These are phyloP conservation scores for Lepidurus arcticus DNA, from an alignment of 1,140 invertebrate genomes.

Conservation along the genomic window DNA sequence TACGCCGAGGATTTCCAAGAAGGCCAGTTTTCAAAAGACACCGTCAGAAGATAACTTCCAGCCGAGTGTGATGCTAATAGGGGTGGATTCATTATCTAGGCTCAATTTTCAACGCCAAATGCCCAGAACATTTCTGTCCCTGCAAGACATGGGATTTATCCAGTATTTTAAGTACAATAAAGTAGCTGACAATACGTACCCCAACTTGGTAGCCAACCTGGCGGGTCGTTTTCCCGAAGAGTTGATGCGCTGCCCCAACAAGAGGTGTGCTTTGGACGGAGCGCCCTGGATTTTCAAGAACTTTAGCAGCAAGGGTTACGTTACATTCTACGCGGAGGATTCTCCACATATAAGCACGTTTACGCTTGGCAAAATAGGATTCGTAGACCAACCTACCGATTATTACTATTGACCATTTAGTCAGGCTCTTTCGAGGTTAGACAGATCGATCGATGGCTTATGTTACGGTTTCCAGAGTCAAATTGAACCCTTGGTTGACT, in stretches of 20 bases:
- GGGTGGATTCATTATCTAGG: too few species aligned
- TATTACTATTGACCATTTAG: not conserved
- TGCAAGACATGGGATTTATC: not conserved
- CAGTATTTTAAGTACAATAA: not conserved
- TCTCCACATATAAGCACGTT: slow-evolving; percentile 43
- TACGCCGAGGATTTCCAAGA: not conserved
- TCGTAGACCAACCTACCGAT: not conserved
- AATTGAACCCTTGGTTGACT: not conserved
- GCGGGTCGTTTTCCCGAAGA: slow-evolving; percentile 38
- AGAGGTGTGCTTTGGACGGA: slow-evolving; percentile 38
- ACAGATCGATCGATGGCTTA: not conserved
- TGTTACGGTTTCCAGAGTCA: not conserved
- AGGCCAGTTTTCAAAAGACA: not conserved
- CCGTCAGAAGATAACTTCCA: not conserved
- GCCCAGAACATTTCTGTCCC: not conserved
- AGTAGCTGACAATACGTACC: slow-evolving; percentile 42
- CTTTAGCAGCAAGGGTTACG: slow-evolving; percentile 40
- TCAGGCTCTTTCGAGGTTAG: not conserved
- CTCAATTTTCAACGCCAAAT: not conserved
- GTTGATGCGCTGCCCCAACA: not conserved
- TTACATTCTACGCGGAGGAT: slow-evolving; percentile 44
- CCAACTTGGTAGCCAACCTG: slow-evolving; percentile 42
- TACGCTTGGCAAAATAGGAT: slow-evolving; percentile 45
- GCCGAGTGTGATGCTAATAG: not conserved
- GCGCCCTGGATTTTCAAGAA: slow-evolving; percentile 44